Base-by-base conservation (phyloP, 1,140 invertebrate genomes). In the Aphis gossypii region DNA sequence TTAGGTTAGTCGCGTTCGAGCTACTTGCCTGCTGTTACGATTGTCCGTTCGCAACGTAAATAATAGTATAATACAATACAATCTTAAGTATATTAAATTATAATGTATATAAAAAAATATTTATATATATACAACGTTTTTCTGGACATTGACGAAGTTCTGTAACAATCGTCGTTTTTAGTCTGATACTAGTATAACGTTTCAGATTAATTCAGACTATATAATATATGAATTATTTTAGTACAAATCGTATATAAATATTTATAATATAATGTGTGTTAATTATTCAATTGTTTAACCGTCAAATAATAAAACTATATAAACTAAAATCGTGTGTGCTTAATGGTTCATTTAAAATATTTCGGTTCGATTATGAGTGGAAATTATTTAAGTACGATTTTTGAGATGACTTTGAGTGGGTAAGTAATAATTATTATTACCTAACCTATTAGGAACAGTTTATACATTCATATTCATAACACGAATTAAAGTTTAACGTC, bases 1-100 rank as follows among this genome's bases (percentile, higher is more conserved):
- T 76, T 76, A 76, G 44, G 60, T 91, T 82, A 91, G 90, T 91
- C 30, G 90, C 60, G 30, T 46, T 68, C 30, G 41, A 91, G 90
- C 30, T 46, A 20, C 25, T 48, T n/a, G 90, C 46, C 41, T 35
- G 89, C 44, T 41, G 38, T 90, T 90, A 30, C 60, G 90, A 46
- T 76, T 48, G 60, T 51, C 38, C 90, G 68, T 90, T 51, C 88
- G 51, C 35, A 90, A 60, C 38, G 38, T 18, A 41, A 56, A 41
- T 14, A 14, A 56, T 54, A 88, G 8, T 88, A 46, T 46, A 20
- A 35, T 41, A 51, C 48, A 46, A 46, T 9, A 51, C 48, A 20
- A 3, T 51, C 8, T 41, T 86, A 25, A 44, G 23, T 44, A 25
- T 86, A 86, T 46, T 86, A 44, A 30, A 88, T 44, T 35, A 35